Percentiles rank a stretch among this genome's conserved stretches.
phyloP scores from a whole-genome alignment of 2,797 vertebrate genomes.

The Scolopax rusticola region DNA sequence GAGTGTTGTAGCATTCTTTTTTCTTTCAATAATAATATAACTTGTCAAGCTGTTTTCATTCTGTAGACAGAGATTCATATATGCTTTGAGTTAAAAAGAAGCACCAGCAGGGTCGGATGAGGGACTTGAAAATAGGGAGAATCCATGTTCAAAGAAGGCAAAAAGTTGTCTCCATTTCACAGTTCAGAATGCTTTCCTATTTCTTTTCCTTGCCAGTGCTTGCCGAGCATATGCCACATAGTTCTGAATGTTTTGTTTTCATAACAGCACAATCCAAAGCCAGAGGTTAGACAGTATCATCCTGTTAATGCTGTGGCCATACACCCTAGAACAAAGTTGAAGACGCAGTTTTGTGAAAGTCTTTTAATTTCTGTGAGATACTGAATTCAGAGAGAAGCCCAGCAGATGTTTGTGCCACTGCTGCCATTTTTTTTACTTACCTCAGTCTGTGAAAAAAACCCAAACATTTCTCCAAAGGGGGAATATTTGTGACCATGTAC shows the following conservation, averaged over 20 bases:
- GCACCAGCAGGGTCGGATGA: neutral
- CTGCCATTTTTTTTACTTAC: neutral
- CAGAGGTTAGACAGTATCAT: neutral
- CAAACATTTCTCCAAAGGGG: neutral
- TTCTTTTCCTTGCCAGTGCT: neutral
- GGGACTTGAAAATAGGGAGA: neutral
- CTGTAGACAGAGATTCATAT: conserved; percentile 54
- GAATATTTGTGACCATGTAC: neutral
- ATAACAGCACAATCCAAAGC: neutral
- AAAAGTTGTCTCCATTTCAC: neutral
- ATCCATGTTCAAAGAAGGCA: neutral
- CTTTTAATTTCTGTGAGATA: neutral
- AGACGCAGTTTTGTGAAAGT: neutral
- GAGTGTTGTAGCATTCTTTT: neutral
- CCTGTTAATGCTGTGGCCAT: neutral
- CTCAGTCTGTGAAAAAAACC: neutral
- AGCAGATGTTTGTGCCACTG: neutral
- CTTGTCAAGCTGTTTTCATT: conserved; percentile 62
- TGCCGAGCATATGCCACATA: neutral
- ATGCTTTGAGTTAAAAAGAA: conserved; percentile 25
- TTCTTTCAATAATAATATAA: conserved; percentile 26
- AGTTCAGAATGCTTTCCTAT: neutral
- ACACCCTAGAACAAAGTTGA: neutral
- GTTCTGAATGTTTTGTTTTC: neutral
- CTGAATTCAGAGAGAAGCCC: neutral